phyloP scores from a whole-genome alignment of 1,140 invertebrate species.

The Pinna nobilis region DNA sequence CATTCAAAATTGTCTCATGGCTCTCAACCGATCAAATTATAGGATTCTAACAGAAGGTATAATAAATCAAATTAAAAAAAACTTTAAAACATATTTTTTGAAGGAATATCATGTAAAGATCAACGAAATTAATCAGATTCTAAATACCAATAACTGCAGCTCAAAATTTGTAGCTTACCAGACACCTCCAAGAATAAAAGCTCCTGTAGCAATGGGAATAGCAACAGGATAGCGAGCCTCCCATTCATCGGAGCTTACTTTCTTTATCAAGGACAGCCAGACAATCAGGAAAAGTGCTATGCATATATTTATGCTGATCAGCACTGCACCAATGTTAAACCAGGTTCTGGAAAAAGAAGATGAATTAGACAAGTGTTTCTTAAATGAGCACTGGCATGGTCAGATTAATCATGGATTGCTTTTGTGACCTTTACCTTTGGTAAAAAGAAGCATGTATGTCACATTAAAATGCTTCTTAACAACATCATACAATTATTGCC shows the following conservation, averaged over 20 bases:
- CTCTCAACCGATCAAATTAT: no score
- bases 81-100: neutral
- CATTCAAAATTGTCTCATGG: no score
- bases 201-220: constrained; percentile 71
- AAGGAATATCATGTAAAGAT: neutral
- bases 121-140: neutral
- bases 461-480: no score
- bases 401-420: no score
- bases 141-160: neutral
- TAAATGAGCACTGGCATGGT: no score
- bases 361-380: no score
- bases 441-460: no score
- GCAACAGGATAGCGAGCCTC: constrained; percentile 66
- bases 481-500: no score
- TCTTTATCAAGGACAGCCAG: constrained; percentile 68
- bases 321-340: constrained; percentile 64
- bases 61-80: neutral
- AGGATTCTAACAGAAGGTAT: neutral
- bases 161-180: constrained; percentile 51
- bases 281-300: constrained; percentile 70
- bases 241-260: constrained; percentile 71
- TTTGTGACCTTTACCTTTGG: no score
- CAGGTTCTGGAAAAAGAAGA: constrained; percentile 63
- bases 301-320: constrained; percentile 62
- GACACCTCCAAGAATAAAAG: constrained; percentile 66